Conservation (phyloP, 2,113 vertebrate genomes). For the Cairina moschata region DNA sequence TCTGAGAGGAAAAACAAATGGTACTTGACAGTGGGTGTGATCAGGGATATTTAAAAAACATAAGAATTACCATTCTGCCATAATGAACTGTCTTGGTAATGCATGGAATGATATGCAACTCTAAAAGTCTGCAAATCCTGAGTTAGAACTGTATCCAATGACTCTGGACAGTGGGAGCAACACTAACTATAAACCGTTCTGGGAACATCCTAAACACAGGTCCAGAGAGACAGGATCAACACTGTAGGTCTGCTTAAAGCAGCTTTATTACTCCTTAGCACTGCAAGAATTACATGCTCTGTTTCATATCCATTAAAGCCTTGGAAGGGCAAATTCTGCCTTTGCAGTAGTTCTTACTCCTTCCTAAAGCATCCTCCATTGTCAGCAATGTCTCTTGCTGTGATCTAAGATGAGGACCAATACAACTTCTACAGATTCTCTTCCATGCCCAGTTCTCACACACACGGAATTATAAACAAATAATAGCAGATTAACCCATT, state of each 20-base stretch:
- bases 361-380: background rate
- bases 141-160: background rate
- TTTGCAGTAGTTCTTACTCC: background rate
- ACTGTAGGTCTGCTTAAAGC: background rate
- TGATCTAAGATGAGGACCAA: background rate
- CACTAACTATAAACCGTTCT: background rate
- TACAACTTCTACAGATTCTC: background rate
- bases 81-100: background rate
- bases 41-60: background rate
- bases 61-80: background rate
- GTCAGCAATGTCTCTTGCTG: background rate
- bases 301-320: background rate
- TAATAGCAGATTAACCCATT: background rate
- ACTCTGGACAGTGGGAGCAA: background rate
- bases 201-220: background rate
- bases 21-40: background rate
- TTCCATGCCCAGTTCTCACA: background rate
- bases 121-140: background rate
- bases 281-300: background rate
- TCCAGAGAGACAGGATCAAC: background rate
- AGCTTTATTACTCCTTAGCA: background rate
- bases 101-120: background rate
- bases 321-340: background rate
- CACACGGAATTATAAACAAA: background rate
- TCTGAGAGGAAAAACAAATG: background rate